A percentile compares a stretch with the other conserved stretches of the same genome.
Evolutionary conservation across 2,113 vertebrate genomes (phyloP).

Genomic region (Festucalex cinctus): DNA sequence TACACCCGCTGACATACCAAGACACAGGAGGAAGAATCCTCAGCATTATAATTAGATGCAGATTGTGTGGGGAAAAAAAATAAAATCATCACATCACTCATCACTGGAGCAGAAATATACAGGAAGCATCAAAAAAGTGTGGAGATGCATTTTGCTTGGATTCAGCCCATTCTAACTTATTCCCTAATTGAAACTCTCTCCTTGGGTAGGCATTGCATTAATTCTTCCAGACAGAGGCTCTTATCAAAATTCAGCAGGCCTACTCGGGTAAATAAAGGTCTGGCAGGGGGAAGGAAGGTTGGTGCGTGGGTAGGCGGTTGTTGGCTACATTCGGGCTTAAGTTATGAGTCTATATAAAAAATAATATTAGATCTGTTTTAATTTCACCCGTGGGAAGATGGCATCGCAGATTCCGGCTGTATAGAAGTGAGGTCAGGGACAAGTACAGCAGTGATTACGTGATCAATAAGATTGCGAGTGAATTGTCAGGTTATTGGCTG

Average conservation of each 20-base stretch:
- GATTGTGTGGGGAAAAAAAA: background rate
- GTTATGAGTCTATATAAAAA: slow-evolving; percentile 14
- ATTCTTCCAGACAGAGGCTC: slow-evolving; percentile 74
- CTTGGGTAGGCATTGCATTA: slow-evolving; percentile 66
- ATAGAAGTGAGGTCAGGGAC: slow-evolving; percentile 38
- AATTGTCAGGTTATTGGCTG: slow-evolving; percentile 22
- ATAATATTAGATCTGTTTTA: slow-evolving; percentile 44
- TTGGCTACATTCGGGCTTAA: background rate
- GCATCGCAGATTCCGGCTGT: slow-evolving; percentile 13
- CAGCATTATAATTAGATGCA: slow-evolving; percentile 16
- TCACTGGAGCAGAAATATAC: slow-evolving; percentile 13
- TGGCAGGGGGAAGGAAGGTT: slow-evolving; percentile 41
- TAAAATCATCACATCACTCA: background rate
- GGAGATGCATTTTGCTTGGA: slow-evolving; percentile 31
- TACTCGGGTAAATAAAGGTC: slow-evolving; percentile 76
- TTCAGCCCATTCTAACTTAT: slow-evolving; percentile 33
- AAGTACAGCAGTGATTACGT: slow-evolving; percentile 39
- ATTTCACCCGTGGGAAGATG: slow-evolving; percentile 36
- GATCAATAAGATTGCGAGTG: slow-evolving; percentile 41
- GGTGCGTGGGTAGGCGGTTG: background rate
- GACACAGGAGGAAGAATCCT: slow-evolving; percentile 13
- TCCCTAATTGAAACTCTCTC: slow-evolving; percentile 58
- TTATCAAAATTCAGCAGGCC: slow-evolving; percentile 79
- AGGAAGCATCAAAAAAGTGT: slow-evolving; percentile 1
- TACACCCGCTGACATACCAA: slow-evolving; percentile 16